These are phyloP conservation scores for Synanthedon vespiformis DNA, from an alignment of 2,888 invertebrate genomes.

Conservation along the genomic window DNA sequence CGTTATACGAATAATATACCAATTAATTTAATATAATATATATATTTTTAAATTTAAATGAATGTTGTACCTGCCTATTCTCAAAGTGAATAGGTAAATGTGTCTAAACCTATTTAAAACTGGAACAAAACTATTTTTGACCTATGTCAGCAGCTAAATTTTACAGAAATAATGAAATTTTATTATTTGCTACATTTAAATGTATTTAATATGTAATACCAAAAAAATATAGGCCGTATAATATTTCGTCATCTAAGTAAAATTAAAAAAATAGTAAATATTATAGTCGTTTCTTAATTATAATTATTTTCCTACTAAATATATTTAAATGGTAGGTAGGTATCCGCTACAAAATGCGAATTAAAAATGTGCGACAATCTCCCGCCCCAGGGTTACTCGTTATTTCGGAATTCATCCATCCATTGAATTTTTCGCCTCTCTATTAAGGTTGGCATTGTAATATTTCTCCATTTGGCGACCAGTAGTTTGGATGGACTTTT, in stretches of 20 bases:
- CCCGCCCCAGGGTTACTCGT: slow-evolving; percentile 24
- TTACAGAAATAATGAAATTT: too few species aligned
- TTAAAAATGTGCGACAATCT: slow-evolving; percentile 54
- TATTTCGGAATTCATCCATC: not conserved
- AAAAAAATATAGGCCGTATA: not conserved
- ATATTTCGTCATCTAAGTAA: not conserved
- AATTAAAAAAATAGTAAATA: slow-evolving; percentile 3
- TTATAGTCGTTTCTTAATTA: slow-evolving; percentile 19
- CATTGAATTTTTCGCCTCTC: not conserved
- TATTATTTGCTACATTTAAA: too few species aligned
- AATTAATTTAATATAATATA: too few species aligned
- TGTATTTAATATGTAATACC: too few species aligned
- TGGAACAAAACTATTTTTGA: too few species aligned
- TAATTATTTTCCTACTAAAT: slow-evolving; percentile 15
- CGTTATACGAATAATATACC: too few species aligned
- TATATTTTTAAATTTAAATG: too few species aligned
- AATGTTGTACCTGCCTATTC: too few species aligned
- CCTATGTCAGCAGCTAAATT: too few species aligned
- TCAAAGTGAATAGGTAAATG: too few species aligned
- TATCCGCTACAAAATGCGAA: slow-evolving; percentile 56
- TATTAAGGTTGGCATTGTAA: not conserved
- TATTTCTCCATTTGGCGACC: not conserved
- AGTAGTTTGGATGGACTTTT: too few species aligned
- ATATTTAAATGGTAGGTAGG: slow-evolving; percentile 38
- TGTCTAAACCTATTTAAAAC: too few species aligned